Base-by-base conservation (phyloP, 1,140 invertebrate species). In the Elymnias hypermnestra region DNA sequence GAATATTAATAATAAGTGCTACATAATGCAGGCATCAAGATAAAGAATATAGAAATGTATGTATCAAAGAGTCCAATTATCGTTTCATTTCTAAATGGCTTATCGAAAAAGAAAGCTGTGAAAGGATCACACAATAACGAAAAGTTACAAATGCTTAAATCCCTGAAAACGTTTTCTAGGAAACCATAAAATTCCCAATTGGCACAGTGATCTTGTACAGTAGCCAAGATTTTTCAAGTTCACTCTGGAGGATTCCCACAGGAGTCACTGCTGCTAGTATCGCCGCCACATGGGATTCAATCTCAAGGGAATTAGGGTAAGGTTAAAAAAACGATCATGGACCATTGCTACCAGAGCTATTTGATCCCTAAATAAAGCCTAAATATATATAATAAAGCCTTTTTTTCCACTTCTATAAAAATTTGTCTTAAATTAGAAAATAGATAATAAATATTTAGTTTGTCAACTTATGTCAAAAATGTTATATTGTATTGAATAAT, bases 231-330 rank as follows among this genome's bases (percentile, higher is more conserved):
- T 64, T 72, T 70, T 66, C 63, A 58, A 70, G 64, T 65, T 66
- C 46, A 58, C 61, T 56, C 58, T 62, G 50, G 52, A 46, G 47
- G 33, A 43, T 56, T 75, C 72, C 75, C 72, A 26, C 48, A 65
- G 75, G 78, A 68, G 29, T 37, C 44, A 43, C n/a, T n/a, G n/a
- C 40, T 48, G 55, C 42, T 53, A 53, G 43, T 39, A 42, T 43
- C 46, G 44, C 10, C 53, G 66, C 55, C 75, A 68, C 76, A 57
- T 72, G 79, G 79, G 79, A 82, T 79, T 84, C 73, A 84, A 84
- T 84, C 77, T 82, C 79, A 68, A 39, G 77, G 77, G 81, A 84
- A 84, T 84, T 82, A 46, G 42, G 56, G 38, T 28, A 53, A 56
- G 44, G 23, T 61, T 63, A 82, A 81, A 83, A 77, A 81, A 76